Conservation (phyloP, 37 sponge, comb jelly and placozoan species). For the Tethya wilhelma region DNA sequence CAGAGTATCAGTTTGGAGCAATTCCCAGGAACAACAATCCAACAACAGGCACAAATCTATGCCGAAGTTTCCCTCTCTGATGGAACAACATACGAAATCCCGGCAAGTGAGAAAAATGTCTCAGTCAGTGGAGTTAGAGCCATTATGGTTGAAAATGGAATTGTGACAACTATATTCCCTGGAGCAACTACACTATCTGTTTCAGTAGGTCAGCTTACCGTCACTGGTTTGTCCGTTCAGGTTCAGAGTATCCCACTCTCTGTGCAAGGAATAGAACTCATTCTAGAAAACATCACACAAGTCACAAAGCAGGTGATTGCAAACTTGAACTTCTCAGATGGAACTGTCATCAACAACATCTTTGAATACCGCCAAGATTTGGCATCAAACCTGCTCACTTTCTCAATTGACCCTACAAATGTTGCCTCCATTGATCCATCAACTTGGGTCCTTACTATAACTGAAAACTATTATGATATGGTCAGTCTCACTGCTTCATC, state of each 20-base stretch:
- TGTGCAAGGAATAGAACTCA: slow-evolving; percentile 6
- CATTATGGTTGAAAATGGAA: neutral
- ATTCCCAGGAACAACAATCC: neutral
- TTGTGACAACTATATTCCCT: neutral
- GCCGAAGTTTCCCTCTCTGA: slow-evolving; percentile 28
- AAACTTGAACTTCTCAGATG: slow-evolving; percentile 26
- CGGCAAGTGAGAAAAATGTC: neutral
- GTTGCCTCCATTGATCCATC: slow-evolving; percentile 23
- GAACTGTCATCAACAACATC: slow-evolving; percentile 28
- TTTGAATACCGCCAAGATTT: neutral
- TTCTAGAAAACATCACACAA: neutral
- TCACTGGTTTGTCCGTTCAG: neutral
- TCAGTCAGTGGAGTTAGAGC: no score
- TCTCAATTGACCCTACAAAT: slow-evolving; percentile 33
- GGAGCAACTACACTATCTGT: neutral
- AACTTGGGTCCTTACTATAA: slow-evolving; percentile 19
- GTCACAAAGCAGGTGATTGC: neutral
- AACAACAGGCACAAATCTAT: slow-evolving; percentile 7
- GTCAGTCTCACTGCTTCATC: slow-evolving; percentile 27
- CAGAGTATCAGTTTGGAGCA: neutral
- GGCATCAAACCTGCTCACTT: slow-evolving; percentile 3
- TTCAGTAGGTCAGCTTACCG: neutral
- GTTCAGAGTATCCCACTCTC: neutral
- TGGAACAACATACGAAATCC: neutral
- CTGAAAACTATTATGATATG: slow-evolving; percentile 10